phyloP scores from a whole-genome alignment of 2,113 vertebrate species.

The Takifugu bimaculatus region DNA sequence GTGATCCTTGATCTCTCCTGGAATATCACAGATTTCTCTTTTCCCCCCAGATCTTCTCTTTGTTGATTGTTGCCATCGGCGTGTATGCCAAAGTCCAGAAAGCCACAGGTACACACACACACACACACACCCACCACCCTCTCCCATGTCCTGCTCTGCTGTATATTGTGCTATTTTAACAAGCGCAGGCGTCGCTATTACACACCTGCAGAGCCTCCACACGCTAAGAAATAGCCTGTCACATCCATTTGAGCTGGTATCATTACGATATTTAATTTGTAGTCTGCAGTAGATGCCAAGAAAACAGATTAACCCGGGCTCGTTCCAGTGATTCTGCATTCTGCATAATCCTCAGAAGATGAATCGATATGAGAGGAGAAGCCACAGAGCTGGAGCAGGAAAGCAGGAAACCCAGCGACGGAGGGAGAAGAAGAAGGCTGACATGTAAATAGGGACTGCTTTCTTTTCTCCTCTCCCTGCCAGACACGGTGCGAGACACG shows the following conservation, averaged over 20 bases:
- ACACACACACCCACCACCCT: neutral
- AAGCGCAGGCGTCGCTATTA: neutral
- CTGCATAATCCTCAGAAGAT: constrained; percentile 22
- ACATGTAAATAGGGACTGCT: constrained; percentile 14
- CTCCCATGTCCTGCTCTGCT: neutral
- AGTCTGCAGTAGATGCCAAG: constrained; percentile 7
- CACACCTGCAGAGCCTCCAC: neutral
- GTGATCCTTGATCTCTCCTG: neutral
- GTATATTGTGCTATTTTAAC: neutral
- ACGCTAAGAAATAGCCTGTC: too few relatives aligned
- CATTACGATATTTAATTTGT: constrained; percentile 12
- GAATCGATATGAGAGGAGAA: constrained; percentile 5
- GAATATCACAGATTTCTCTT: neutral
- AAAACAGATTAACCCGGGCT: constrained; percentile 18
- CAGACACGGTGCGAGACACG: constrained; percentile 75
- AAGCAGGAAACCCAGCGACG: too few relatives aligned
- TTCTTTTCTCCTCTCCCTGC: constrained; percentile 24
- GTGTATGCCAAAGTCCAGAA: constrained; percentile 76
- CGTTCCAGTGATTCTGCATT: constrained; percentile 20
- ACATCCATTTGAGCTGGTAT: neutral
- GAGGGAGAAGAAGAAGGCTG: neutral
- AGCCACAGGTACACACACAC: constrained; percentile 67
- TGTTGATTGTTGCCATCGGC: constrained; percentile 75
- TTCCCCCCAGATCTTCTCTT: constrained; percentile 68
- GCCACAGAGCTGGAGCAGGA: neutral